Base-by-base conservation (phyloP, 2,888 invertebrate species). In the Leuctra nigra region DNA sequence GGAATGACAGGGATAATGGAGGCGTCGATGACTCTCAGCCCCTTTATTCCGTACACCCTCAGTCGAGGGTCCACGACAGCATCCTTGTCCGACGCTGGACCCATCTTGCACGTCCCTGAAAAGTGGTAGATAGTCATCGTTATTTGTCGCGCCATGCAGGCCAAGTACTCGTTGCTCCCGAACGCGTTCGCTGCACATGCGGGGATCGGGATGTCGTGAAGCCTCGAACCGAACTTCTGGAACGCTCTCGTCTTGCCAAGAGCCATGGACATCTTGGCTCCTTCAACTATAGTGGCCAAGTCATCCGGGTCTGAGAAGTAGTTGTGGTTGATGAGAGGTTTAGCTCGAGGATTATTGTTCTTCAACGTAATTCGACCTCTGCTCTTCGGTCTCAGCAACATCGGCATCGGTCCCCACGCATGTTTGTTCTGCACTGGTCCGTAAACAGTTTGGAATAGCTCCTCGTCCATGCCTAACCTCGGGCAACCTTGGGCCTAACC, bases 281-380 rank as follows among this genome's bases (percentile, higher is more conserved):
- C 75, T 56, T 74, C 73, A n/a, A 75, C 64, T 33, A 69, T 56
- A 60, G 47, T 62, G 9, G 66, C 60, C 1, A 71, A 68, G 65
- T 66, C 73, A 56, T 62, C 61, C 3, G 76, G 77, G 66, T 87
- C 79, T 0, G 81, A 77, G 66, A 93, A 80, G 70, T 93, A 96
- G 68, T 87, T 87, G 0, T 90, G 86, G 62, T 89, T 80, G 54
- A 91, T 76, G 16, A 78, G 72, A 0, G 91, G 90, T 64, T 83
- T 80, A 0, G 81, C 77, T 63, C 79, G 79, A 0, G 90, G 88
- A 68, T 90, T 81, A 58, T 75, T 81, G 7, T 82, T 84, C 65
- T 76, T 78, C 14, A 92, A 73, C 68, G 74, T 75, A 0, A 88
- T 69, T 59, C 80, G 74, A 0, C 87, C 87, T 62, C 77, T 75